Percentiles rank a stretch among this genome's conserved stretches.
Conservation (phyloP, 2,888 invertebrate species). For the Nomada goodeniana region DNA sequence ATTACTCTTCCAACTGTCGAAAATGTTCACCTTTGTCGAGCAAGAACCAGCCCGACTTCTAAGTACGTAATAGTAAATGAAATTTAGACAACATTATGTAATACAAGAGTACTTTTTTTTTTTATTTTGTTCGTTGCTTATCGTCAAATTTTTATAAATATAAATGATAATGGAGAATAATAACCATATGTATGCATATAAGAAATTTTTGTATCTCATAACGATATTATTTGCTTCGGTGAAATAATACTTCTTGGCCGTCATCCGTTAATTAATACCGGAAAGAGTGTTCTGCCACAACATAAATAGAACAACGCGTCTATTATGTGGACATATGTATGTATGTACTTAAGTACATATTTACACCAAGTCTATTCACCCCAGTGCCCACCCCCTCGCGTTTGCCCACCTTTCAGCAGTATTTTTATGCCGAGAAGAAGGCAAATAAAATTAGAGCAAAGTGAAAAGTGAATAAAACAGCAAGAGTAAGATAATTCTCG, state of each 20-base stretch:
- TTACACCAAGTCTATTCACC: slow-evolving; percentile 30
- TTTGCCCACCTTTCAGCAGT: slow-evolving; percentile 32
- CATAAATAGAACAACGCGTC: neutral
- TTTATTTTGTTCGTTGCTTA: too few species aligned
- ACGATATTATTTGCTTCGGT: too few species aligned
- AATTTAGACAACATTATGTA: too few species aligned
- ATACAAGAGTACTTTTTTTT: too few species aligned
- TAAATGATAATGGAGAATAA: too few species aligned
- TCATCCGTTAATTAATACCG: too few species aligned
- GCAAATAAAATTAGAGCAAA: slow-evolving; percentile 56
- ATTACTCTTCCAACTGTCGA: neutral
- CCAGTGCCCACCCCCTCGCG: neutral
- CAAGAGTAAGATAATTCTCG: slow-evolving; percentile 52
- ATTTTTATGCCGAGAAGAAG: slow-evolving; percentile 53
- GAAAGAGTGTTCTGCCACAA: too few species aligned
- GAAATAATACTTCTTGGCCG: neutral
- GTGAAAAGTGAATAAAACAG: slow-evolving; percentile 21
- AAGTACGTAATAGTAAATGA: too few species aligned
- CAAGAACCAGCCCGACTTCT: too few species aligned
- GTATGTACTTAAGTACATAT: neutral
- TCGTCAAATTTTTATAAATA: too few species aligned
- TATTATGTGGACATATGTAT: neutral
- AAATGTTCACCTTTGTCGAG: neutral
- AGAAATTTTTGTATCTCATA: too few species aligned
- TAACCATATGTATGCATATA: too few species aligned